Base-by-base conservation (phyloP, 2,113 vertebrate species). In the Sylvietta virens region DNA sequence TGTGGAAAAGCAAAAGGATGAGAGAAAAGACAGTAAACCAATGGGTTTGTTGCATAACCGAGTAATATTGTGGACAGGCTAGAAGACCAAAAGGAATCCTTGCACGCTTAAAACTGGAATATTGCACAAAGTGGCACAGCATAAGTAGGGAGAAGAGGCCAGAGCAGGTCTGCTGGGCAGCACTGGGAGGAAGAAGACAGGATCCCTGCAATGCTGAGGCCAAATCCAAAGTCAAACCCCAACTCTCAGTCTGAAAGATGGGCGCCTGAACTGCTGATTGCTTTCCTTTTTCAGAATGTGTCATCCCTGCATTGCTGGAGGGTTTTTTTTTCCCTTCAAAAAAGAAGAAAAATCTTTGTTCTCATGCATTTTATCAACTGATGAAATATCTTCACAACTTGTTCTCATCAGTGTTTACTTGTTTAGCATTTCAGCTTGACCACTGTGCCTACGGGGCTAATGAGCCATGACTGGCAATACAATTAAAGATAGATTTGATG, bases 401-500 rank as follows among this genome's bases (percentile, higher is more conserved):
- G 40, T 82, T 76, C 58, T 90, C 70, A 62, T 61, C 28, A 21
- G 15, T 42, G 76, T 94, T 79, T 58, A 74, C 37, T 85, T 92
- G 16, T 84, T 87, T 85, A 69, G 71, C 57, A 58, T 82, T 94
- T 91, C 81, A 90, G 70, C 27, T 66, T 85, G 91, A 83, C 92
- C 92, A 65, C 27, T 19, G 50, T 87, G 78, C 51, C 90, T 85
- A n/a, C 1, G 1, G n/a, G 62, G 62, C 70, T 91, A 91, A 87
- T 61, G 88, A 94, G 70, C 70, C 67, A 11, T 77, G 90, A 47
- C 84, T 80, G 65, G 74, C 45, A 92, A 72, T 47, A 96, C 57
- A 87, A 88, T 88, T 91, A 95, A 88, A 88, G 91, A 87, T 21
- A 81, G 50, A 85, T 90, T 87, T 8, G 15, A 58, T 77, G 71